A percentile compares a stretch with the other conserved stretches of the same genome.
phyloP scores from a whole-genome alignment of 2,797 vertebrate genomes.

The Odontamblyopus rebecca region DNA sequence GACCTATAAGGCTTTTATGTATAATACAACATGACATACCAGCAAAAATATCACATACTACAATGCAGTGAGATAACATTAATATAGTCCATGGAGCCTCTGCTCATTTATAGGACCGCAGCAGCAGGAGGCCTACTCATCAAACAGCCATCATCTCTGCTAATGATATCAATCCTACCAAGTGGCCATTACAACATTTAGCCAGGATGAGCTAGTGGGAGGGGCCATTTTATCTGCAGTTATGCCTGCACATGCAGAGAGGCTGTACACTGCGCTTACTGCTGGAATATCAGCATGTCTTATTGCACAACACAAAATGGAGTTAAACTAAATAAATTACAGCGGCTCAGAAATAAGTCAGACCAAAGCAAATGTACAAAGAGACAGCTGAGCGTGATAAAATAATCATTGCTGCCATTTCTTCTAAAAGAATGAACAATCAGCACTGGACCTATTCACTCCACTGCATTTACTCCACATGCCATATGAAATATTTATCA shows the following conservation, averaged over 20 bases:
- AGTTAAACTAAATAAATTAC: conserved; percentile 41
- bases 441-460: conserved; percentile 65
- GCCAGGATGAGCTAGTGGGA: conserved; percentile 39
- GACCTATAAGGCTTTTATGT: conserved; percentile 48
- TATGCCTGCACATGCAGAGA: neutral
- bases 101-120: conserved; percentile 50
- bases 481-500: conserved; percentile 75
- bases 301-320: conserved; percentile 8
- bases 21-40: conserved; percentile 47
- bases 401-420: conserved; percentile 75
- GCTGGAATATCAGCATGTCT: neutral
- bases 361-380: conserved; percentile 31
- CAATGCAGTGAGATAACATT: conserved; percentile 30
- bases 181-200: conserved; percentile 66
- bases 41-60: conserved; percentile 34
- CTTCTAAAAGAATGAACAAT: conserved; percentile 78
- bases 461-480: conserved; percentile 50
- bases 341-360: conserved; percentile 31
- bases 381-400: conserved; percentile 61
- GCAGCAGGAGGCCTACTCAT: conserved; percentile 61
- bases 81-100: conserved; percentile 25
- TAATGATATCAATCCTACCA: conserved; percentile 63
- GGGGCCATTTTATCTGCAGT: conserved; percentile 33
- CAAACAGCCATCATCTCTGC: conserved; percentile 65
- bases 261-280: neutral